These are phyloP conservation scores for Drosophila ezoana DNA, from an alignment of 2,888 invertebrate species.

Conservation along the genomic window DNA sequence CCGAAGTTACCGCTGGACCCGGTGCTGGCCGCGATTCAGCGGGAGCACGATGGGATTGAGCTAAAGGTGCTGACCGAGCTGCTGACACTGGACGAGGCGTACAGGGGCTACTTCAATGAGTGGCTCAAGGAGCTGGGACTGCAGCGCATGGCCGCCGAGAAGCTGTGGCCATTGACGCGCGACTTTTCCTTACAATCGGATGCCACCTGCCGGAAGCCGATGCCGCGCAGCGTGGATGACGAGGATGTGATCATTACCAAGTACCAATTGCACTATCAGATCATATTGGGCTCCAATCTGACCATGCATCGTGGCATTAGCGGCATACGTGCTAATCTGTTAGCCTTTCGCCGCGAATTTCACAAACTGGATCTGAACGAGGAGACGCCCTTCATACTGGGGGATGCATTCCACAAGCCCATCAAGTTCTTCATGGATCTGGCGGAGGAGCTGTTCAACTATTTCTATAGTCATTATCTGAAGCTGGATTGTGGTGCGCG, in stretches of 20 bases:
- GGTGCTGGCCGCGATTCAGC: not conserved
- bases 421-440: slow-evolving; percentile 71
- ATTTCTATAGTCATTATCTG: slow-evolving; percentile 60
- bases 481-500: slow-evolving; percentile 59
- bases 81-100: slow-evolving; percentile 63
- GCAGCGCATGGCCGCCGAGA: slow-evolving; percentile 66
- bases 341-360: slow-evolving; percentile 57
- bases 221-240: slow-evolving; percentile 44
- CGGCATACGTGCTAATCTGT: slow-evolving; percentile 47
- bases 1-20: not conserved
- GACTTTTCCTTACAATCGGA: slow-evolving; percentile 55
- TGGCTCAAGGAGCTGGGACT: slow-evolving; percentile 58
- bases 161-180: slow-evolving; percentile 66
- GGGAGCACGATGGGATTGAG: slow-evolving; percentile 26
- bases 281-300: slow-evolving; percentile 57
- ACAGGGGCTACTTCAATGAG: slow-evolving; percentile 42
- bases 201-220: slow-evolving; percentile 51
- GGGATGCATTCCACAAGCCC: slow-evolving; percentile 79
- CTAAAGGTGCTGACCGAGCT: slow-evolving; percentile 39
- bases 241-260: slow-evolving; percentile 65
- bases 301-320: slow-evolving; percentile 36
- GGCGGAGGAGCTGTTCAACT: slow-evolving; percentile 76
- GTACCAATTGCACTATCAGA: slow-evolving; percentile 62
- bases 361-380: slow-evolving; percentile 49
- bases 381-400: slow-evolving; percentile 59